These are phyloP conservation scores for Eugnorisma glareosa DNA, from an alignment of 2,888 invertebrate genomes.

Conservation along the genomic window DNA sequence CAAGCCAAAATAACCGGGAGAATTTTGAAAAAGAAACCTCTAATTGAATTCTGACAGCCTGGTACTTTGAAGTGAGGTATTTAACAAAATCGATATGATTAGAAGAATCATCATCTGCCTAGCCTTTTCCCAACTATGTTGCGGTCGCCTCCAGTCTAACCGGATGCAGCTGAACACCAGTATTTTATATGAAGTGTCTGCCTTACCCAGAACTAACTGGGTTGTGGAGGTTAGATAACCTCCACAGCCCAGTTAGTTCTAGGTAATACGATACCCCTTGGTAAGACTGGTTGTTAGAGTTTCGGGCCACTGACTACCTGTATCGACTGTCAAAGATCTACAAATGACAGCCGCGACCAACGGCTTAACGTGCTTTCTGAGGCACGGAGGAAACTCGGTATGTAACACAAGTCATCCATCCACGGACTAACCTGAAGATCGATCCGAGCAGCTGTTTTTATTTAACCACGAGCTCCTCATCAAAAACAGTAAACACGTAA, in stretches of 20 bases:
- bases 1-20: no score
- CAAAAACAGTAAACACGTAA: not conserved
- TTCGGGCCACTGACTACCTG: not conserved
- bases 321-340: not conserved
- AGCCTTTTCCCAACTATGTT: not conserved
- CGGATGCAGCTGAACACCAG: no score
- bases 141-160: not conserved
- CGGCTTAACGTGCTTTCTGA: not conserved
- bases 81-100: no score
- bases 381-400: not conserved
- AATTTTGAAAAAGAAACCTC: no score
- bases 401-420: not conserved
- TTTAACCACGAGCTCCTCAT: not conserved
- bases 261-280: not conserved
- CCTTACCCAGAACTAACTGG: no score
- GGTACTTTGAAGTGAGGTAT: no score
- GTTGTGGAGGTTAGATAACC: no score
- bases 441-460: not conserved
- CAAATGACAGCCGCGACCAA: not conserved
- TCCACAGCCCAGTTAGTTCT: not conserved
- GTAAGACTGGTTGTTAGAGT: not conserved
- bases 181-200: not conserved
- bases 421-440: not conserved
- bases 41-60: no score
- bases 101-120: no score